A percentile compares a stretch with the other conserved stretches of the same genome.
Evolutionary conservation across 2,113 vertebrate genomes (phyloP).

Genomic region (Ursus arctos): DNA sequence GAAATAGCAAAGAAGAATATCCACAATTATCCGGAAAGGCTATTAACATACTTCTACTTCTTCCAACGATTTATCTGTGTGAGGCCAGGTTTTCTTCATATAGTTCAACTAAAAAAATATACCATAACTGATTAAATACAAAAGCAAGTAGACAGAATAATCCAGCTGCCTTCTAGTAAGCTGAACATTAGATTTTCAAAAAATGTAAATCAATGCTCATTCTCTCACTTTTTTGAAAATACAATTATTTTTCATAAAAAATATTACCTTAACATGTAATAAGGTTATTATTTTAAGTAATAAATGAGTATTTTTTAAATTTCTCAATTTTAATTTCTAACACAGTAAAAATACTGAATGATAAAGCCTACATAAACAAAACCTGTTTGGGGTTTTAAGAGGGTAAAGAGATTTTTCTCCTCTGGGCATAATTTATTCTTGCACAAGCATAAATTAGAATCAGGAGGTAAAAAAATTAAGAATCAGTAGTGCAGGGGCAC

Average conservation of each 20-base stretch:
- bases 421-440: constrained; percentile 79
- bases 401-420: neutral
- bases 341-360: neutral
- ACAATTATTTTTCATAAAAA: constrained; percentile 10
- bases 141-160: neutral
- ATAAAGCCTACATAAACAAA: neutral
- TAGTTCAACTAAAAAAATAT: neutral
- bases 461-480: constrained; percentile 79
- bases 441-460: constrained; percentile 88
- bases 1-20: constrained; percentile 2
- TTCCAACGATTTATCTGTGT: neutral
- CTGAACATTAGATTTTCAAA: neutral
- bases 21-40: neutral
- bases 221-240: neutral
- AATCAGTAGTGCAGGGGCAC: constrained; percentile 47
- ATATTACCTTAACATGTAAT: neutral
- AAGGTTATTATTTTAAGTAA: neutral
- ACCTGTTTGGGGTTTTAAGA: constrained; percentile 15
- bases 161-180: neutral
- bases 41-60: neutral
- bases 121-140: neutral
- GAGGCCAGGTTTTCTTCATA: neutral
- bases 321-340: constrained; percentile 32
- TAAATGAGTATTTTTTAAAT: neutral
- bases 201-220: neutral